A percentile compares a stretch with the other conserved stretches of the same genome.
Conservation (phyloP, 2,113 vertebrate species). For the Muntiacus reevesi region DNA sequence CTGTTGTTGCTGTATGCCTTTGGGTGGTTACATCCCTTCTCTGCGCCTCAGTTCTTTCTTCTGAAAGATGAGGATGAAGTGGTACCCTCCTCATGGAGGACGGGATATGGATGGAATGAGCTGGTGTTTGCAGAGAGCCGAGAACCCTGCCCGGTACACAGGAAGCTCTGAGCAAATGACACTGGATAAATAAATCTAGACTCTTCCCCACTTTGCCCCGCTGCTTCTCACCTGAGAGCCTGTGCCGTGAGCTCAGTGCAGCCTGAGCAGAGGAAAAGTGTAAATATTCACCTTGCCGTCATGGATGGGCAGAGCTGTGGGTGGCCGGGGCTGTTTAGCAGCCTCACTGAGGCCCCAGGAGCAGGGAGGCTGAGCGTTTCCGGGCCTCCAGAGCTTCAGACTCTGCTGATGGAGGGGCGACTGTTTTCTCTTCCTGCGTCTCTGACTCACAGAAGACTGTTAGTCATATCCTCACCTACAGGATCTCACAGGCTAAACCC, state of each 20-base stretch:
- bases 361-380: not conserved
- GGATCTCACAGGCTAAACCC: not conserved
- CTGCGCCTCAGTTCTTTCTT: not conserved
- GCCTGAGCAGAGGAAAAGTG: not conserved
- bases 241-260: not conserved
- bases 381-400: not conserved
- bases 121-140: rapidly evolving
- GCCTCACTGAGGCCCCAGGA: not conserved
- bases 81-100: not conserved
- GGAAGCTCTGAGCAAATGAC: not conserved
- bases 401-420: rapidly evolving
- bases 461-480: not conserved
- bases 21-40: not conserved
- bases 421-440: not conserved
- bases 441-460: not conserved
- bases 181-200: not conserved
- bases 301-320: not conserved
- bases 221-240: not conserved
- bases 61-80: not conserved
- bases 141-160: too few species aligned
- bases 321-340: not conserved
- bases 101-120: not conserved
- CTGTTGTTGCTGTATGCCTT: not conserved
- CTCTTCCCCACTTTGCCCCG: not conserved
- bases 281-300: not conserved